Percentiles rank a stretch among this genome's conserved stretches.
phyloP scores from a whole-genome alignment of 2,797 vertebrate genomes.

The Chrosomus eos region DNA sequence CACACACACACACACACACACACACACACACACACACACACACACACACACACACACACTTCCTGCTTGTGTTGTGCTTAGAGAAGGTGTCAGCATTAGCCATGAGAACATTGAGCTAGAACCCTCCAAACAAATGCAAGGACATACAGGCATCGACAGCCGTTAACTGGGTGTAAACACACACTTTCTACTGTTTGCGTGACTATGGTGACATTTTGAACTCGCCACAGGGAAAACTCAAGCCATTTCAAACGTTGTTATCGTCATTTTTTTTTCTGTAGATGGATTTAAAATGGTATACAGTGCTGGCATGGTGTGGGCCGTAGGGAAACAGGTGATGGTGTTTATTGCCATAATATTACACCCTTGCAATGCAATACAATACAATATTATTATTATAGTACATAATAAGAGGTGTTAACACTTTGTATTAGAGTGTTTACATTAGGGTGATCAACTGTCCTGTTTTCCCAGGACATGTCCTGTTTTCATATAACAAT shows the following conservation, averaged over 20 bases:
- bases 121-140: constrained; percentile 24
- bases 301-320: background rate
- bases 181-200: constrained; percentile 16
- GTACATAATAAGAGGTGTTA: background rate
- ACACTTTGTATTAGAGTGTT: background rate
- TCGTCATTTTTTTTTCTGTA: background rate
- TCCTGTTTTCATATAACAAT: no score
- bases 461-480: no score
- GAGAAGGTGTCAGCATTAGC: background rate
- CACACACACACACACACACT: no score
- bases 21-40: no score
- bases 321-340: background rate
- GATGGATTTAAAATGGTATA: background rate
- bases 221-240: constrained; percentile 16
- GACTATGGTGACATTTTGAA: constrained; percentile 22
- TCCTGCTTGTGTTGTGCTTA: background rate
- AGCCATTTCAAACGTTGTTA: constrained; percentile 32
- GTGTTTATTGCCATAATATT: constrained; percentile 18
- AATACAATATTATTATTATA: background rate
- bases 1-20: no score
- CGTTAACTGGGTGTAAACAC: constrained; percentile 13
- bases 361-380: background rate
- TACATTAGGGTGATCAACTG: no score
- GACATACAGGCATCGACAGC: constrained; percentile 4
- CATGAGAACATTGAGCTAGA: constrained; percentile 15